Conservation (phyloP, 2,113 vertebrate species). For the Mesembrinibis cayennensis region DNA sequence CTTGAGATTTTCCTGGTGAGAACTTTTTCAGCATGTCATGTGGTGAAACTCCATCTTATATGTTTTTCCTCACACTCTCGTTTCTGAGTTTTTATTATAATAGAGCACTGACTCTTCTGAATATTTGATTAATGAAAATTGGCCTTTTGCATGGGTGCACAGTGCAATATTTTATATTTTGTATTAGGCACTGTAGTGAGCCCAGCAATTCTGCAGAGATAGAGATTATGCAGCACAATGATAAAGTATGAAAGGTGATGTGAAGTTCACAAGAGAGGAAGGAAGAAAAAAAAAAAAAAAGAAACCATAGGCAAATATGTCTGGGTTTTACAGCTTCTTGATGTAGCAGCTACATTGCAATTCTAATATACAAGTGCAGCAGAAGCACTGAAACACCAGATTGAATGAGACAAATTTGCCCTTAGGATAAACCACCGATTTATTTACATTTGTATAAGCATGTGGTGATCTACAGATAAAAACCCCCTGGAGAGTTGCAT, state of each 20-base stretch:
- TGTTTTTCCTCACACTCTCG: not conserved
- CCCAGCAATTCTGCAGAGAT: not conserved
- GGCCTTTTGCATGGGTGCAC: conserved; percentile 37
- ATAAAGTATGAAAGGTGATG: conserved; percentile 35
- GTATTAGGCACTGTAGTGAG: not conserved
- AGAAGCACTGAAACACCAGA: not conserved
- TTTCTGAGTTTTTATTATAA: not conserved
- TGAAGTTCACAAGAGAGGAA: not conserved
- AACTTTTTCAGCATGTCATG: not conserved
- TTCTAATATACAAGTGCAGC: not conserved
- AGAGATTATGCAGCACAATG: conserved; percentile 4
- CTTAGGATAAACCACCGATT: not conserved
- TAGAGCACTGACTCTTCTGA: not conserved
- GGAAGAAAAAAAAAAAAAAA: not conserved
- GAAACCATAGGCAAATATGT: not conserved
- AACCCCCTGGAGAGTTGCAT: not conserved
- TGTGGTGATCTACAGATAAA: not conserved
- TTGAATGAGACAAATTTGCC: not conserved
- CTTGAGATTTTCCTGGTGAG: not conserved
- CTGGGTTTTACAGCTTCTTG: not conserved
- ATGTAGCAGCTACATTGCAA: not conserved
- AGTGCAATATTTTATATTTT: conserved; percentile 17
- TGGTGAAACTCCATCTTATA: not conserved
- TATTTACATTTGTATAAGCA: not conserved
- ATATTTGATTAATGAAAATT: conserved; percentile 57